Percentiles rank a stretch among this genome's conserved stretches.
These are phyloP conservation scores for Elephas maximus DNA, from an alignment of 2,113 vertebrate genomes.

Conservation along the genomic window DNA sequence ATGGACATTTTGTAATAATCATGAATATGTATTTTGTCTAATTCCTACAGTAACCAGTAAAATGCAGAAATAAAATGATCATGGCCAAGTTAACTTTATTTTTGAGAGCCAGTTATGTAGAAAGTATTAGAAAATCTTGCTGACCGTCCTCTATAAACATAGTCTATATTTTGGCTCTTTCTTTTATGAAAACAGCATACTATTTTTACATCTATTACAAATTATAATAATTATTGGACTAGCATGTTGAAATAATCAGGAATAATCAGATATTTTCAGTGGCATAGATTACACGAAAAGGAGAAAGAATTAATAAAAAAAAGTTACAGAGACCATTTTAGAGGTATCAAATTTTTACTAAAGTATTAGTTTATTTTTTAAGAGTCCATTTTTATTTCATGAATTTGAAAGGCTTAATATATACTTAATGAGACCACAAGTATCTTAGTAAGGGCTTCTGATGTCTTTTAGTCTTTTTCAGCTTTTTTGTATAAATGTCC, in stretches of 20 bases:
- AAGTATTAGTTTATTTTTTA: constrained; percentile 24
- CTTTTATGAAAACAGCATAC: not conserved
- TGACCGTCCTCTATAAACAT: not conserved
- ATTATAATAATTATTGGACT: not conserved
- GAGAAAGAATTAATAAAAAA: constrained; percentile 35
- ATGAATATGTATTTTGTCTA: not conserved
- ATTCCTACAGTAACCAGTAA: not conserved
- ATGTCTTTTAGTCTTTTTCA: not conserved
- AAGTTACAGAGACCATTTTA: not conserved
- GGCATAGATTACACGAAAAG: not conserved
- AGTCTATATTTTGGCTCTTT: not conserved
- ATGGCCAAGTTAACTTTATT: not conserved
- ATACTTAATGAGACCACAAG: not conserved
- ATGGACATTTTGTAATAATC: not conserved
- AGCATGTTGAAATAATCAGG: not conserved
- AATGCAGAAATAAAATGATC: constrained; percentile 4
- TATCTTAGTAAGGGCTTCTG: not conserved
- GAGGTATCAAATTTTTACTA: not conserved
- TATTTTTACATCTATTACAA: not conserved
- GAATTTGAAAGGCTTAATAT: not conserved
- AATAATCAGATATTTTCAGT: not conserved
- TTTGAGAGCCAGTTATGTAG: not conserved
- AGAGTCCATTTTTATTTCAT: not conserved
- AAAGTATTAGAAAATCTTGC: not conserved
- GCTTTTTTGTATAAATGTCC: not conserved